Evolutionary conservation across 2,888 invertebrate genomes (phyloP).

Genomic region (Agrochola lychnidis): DNA sequence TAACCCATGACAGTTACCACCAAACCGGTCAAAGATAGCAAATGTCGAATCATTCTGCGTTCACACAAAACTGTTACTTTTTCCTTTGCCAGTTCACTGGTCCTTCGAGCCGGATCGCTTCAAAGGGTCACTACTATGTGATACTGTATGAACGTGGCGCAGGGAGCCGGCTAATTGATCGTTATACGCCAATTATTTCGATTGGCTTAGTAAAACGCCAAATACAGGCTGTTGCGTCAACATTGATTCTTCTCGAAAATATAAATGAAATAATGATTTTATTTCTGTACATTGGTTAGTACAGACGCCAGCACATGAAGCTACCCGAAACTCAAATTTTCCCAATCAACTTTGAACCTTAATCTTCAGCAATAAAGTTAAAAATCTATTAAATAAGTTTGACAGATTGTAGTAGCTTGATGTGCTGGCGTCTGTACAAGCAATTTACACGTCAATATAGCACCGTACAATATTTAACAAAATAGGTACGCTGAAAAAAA

Average conservation of each 20-base stretch:
- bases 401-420: too few relatives aligned
- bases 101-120: slow-evolving; percentile 24
- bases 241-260: slow-evolving; percentile 5
- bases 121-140: slow-evolving; percentile 33
- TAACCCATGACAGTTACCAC: slow-evolving; percentile 34
- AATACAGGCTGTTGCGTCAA: slow-evolving; percentile 49
- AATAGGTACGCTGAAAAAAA: too few relatives aligned
- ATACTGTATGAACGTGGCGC: slow-evolving; percentile 12
- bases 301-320: too few relatives aligned
- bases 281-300: too few relatives aligned
- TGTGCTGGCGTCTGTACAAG: too few relatives aligned
- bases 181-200: slow-evolving; percentile 68
- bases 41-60: slow-evolving; percentile 38
- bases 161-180: slow-evolving; percentile 61
- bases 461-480: too few relatives aligned
- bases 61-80: not conserved
- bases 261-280: too few relatives aligned
- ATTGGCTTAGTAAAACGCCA: slow-evolving; percentile 58
- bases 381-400: too few relatives aligned
- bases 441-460: too few relatives aligned
- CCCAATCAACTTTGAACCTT: too few relatives aligned
- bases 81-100: slow-evolving; percentile 9
- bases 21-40: slow-evolving; percentile 36
- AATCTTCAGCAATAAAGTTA: too few relatives aligned
- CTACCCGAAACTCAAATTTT: too few relatives aligned